Evolutionary conservation across 64 coral and sea anemone genomes (phyloP), one percentile per base, ranked within the genome.

Genomic region (Stylophora pistillata): DNA sequence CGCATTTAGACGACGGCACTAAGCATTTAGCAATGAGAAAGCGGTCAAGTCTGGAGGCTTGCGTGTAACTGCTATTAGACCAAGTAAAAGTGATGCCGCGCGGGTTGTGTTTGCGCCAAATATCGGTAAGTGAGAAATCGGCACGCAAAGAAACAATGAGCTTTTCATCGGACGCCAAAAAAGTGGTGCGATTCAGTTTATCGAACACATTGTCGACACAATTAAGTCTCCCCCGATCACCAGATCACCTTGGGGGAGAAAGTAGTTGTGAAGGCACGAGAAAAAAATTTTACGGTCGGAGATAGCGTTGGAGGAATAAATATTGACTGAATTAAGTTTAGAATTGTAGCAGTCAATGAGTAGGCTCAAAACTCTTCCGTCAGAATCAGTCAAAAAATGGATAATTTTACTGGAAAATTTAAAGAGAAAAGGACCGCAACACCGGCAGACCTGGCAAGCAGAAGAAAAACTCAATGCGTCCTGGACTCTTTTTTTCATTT

Each of bases 31-130:
- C 7, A 73, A 90, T 2, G 58, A 54, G 5, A 90, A 30, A 31
- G 33, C 76, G 20, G 72, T 77, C 13, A 71, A 80, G 26, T 64
- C 68, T 3, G n/a, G 78, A 90, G 33, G 88, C 78, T 5, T 32
- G 33, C 14, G 52, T 27, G 15, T 62, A 27, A 17, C 71, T 56
- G 9, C 74, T 11, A 21, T 64, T 89, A 3, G 88, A 78, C 88
- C 77, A 89, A 1, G 88, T 54, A 15, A 89, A 82, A 6, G 60
- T 12, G 10, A 26, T 23, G 10, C 2, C 21, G 12, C 9, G 2
- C 1, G 88, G 88, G 17, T 89, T 74, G 1, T 60, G 9, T 14
- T 9, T 15, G 3, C 76, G 32, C 59, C 74, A 89, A 34, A 58
- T 16, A 25, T 89, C 76, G 12, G 54, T 10, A 3, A 78, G 25